These are phyloP conservation scores for Apteryx owenii DNA, from an alignment of 2,113 vertebrate genomes.

Conservation along the genomic window DNA sequence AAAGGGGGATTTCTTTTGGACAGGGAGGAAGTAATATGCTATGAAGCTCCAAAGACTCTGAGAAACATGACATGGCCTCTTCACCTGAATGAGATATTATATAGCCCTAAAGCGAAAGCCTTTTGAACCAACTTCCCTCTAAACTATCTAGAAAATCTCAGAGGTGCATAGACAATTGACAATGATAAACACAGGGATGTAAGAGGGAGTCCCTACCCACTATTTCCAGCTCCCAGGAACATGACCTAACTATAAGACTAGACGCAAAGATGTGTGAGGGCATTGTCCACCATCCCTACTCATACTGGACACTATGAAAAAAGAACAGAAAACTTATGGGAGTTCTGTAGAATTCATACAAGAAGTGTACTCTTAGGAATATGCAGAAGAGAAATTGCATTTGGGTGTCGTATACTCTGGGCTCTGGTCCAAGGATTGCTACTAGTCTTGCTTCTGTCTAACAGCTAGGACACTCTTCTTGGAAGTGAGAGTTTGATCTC, in stretches of 20 bases:
- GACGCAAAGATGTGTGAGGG: not conserved
- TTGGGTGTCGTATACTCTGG: not conserved
- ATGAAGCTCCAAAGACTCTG: not conserved
- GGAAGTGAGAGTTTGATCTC: not conserved
- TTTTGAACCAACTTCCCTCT: not conserved
- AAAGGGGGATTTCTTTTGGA: not conserved
- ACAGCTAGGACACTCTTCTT: not conserved
- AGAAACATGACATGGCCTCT: not conserved
- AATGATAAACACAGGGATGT: not conserved
- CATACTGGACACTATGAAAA: not conserved
- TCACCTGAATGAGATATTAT: not conserved
- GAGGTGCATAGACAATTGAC: not conserved
- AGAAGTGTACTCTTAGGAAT: fast-evolving
- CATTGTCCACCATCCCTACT: not conserved
- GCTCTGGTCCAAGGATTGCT: not conserved
- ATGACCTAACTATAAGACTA: not conserved
- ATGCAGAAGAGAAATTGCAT: not conserved
- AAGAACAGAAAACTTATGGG: not conserved
- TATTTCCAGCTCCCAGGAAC: not conserved
- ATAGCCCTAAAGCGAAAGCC: not conserved
- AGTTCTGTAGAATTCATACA: not conserved
- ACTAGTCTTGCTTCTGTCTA: not conserved
- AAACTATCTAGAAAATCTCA: not conserved
- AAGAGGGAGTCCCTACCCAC: not conserved
- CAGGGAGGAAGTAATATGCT: not conserved